phyloP scores from a whole-genome alignment of 2,797 vertebrate genomes.

The Muraenolepis orangiensis region DNA sequence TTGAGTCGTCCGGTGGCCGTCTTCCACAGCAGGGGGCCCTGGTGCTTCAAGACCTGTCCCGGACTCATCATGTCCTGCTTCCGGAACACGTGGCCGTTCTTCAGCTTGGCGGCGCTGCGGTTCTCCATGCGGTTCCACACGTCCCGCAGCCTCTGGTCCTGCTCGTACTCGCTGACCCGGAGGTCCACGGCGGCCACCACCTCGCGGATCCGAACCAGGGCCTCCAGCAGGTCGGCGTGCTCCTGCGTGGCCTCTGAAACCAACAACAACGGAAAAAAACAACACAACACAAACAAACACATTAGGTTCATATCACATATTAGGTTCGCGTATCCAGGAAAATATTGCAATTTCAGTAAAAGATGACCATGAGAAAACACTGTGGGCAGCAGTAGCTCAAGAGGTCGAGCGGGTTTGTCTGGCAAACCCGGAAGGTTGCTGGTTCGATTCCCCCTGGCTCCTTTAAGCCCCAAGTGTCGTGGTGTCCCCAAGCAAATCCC shows the following conservation, averaged over 20 bases:
- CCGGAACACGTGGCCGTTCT: constrained; percentile 85
- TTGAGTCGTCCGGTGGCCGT: constrained; percentile 93
- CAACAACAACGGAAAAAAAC: neutral
- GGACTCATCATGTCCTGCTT: constrained; percentile 85
- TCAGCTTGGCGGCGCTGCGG: constrained; percentile 87
- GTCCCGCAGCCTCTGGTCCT: constrained; percentile 82
- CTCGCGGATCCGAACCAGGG: constrained; percentile 82
- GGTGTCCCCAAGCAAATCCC: too few species aligned
- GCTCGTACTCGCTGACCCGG: constrained; percentile 88
- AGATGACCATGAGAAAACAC: too few species aligned
- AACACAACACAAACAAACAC: neutral
- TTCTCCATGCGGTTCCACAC: constrained; percentile 89
- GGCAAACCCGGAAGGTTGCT: too few species aligned
- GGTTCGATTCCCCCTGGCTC: too few species aligned
- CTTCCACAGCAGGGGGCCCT: constrained; percentile 91
- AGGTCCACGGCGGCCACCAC: constrained; percentile 85
- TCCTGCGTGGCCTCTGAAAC: constrained; percentile 87
- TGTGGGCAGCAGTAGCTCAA: too few species aligned
- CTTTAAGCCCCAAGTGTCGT: too few species aligned
- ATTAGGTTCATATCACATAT: too few species aligned
- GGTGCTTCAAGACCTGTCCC: constrained; percentile 79
- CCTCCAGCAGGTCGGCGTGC: constrained; percentile 79
- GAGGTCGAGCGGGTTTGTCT: too few species aligned
- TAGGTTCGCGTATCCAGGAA: constrained; percentile 25
- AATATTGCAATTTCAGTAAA: too few species aligned